Evolutionary conservation across 2,113 vertebrate genomes (phyloP).

Genomic region (Dasyprocta punctata): DNA sequence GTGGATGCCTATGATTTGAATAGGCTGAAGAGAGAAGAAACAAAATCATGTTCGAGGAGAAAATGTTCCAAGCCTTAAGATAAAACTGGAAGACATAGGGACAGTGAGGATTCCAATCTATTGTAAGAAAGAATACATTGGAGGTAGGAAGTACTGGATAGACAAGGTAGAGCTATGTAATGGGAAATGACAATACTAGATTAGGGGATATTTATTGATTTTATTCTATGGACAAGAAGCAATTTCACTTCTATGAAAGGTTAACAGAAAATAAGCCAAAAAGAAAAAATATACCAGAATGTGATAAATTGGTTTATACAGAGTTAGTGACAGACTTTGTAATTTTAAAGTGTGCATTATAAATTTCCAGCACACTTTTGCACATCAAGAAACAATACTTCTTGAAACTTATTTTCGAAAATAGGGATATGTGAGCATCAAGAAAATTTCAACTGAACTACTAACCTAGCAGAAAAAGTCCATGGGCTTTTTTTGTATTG

Average conservation of each 20-base stretch:
- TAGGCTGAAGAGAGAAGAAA: neutral
- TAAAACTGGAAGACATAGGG: neutral
- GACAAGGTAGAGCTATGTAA: too few species aligned
- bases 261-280: neutral
- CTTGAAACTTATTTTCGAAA: slow-evolving; percentile 1
- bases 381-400: neutral
- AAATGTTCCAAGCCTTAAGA: neutral
- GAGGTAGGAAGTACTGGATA: neutral
- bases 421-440: neutral
- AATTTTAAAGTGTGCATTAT: neutral
- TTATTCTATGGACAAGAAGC: neutral
- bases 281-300: neutral
- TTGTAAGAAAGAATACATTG: neutral
- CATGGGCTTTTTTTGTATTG: neutral
- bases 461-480: neutral
- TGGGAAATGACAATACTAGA: neutral
- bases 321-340: slow-evolving; percentile 15
- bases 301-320: slow-evolving; percentile 40
- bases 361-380: neutral
- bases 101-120: neutral
- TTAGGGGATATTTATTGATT: neutral
- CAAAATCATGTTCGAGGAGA: neutral
- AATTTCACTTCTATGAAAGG: neutral
- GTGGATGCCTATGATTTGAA: neutral
- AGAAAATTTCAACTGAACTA: neutral